Evolutionary conservation across 2,797 vertebrate species (phyloP).

Genomic region (Smutsia temminckii): DNA sequence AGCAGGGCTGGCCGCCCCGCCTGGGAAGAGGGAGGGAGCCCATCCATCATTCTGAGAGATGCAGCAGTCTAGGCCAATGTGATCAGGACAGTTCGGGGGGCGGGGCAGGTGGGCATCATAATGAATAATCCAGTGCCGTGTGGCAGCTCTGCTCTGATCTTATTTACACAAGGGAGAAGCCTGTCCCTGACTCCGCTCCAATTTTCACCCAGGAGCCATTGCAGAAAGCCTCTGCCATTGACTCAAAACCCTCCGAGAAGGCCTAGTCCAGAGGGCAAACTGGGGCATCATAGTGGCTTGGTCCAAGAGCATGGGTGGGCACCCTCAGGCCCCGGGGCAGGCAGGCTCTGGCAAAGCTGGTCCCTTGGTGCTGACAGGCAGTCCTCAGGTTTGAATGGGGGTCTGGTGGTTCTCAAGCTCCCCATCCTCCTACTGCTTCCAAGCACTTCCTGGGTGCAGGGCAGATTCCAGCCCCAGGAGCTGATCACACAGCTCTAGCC

Average conservation of each 20-base stretch:
- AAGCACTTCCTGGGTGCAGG: background rate
- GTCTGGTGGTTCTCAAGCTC: background rate
- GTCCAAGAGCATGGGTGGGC: background rate
- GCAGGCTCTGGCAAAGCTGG: background rate
- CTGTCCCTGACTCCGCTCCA: conserved; percentile 54
- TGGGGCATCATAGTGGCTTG: background rate
- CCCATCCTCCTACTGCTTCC: background rate
- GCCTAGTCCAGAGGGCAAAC: background rate
- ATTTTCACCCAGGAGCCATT: background rate
- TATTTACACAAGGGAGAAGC: conserved; percentile 76
- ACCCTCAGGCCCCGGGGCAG: background rate
- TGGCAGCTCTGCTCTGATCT: conserved; percentile 57
- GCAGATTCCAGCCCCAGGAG: background rate
- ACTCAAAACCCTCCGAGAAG: background rate
- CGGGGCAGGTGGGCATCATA: conserved; percentile 31
- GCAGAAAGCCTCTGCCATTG: background rate
- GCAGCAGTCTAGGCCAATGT: conserved; percentile 82
- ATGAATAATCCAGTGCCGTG: conserved; percentile 51
- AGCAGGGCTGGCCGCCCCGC: conserved; percentile 82
- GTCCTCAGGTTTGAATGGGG: background rate
- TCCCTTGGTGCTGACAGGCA: background rate
- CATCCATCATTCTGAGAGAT: conserved; percentile 85
- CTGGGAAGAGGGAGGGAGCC: conserved; percentile 68
- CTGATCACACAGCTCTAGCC: background rate
- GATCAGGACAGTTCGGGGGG: conserved; percentile 75